Base-by-base conservation (phyloP, 2,888 invertebrate genomes). In the Empis livida region DNA sequence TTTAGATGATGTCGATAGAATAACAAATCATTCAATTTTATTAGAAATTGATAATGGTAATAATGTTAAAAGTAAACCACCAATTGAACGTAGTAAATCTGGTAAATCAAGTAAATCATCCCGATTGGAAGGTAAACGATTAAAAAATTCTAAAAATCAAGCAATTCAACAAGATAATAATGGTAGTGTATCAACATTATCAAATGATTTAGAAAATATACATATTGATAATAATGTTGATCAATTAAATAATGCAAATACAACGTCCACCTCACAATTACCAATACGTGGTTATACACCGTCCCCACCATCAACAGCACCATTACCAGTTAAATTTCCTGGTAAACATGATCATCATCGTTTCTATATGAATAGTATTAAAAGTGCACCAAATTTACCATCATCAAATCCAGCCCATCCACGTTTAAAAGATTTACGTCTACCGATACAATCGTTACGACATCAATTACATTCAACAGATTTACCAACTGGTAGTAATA, bases 271-370 rank as follows among this genome's bases (percentile, higher is more conserved):
- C 45, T 77, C 78, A 45, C 78, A 80, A 58, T 62, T 83, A 55
- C 79, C 82, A 1, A 67, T 79, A 43, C 75, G 84, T 30, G 82
- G 83, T 35, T 85, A 83, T 55, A 84, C 85, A 5, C 84, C 85
- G 11, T 87, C 87, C 39, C 87, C 88, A 43, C 88, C 88, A 48
- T 86, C 88, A 49, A 88, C 87, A 16, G 87, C 87, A 2, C 88
- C 88, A 17, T 69, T 88, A 56, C 87, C 88, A 3, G 79, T 83
- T 51, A 88, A 88, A 67, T 88, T 87, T 68, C 82, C 80, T 55
- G 73, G 74, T 48, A 83, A 84, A 57, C 69, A 69, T 50, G 82
- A 82, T 51, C 69, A 69, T 50, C 81, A 82, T 51, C 60, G 60
- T 5, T 61, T 60, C 47, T 75, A 79, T 52, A 81, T 83, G 80